Evolutionary conservation across 1,140 invertebrate species (phyloP).

Genomic region (Archivesica marissinica): DNA sequence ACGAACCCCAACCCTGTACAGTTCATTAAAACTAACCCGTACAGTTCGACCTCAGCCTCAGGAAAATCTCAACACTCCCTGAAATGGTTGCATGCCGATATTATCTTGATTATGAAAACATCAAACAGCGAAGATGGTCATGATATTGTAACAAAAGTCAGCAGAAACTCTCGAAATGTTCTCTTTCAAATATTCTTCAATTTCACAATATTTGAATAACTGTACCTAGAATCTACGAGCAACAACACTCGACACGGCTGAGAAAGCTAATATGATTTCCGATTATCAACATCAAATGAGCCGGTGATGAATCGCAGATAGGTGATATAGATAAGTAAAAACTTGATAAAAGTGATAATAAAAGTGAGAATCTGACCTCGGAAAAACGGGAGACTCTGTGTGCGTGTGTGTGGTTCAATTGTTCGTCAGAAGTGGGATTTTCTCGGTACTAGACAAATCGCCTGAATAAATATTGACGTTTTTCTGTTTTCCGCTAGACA

Average conservation of each 20-base stretch:
- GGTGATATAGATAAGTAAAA: slow-evolving; percentile 8
- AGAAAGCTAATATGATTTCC: background rate
- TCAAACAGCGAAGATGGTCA: too few relatives aligned
- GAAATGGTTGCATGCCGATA: too few relatives aligned
- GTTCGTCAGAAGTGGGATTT: background rate
- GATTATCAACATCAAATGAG: slow-evolving; percentile 32
- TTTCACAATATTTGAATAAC: background rate
- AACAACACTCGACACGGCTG: background rate
- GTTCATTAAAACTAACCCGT: too few relatives aligned
- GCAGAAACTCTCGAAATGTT: background rate
- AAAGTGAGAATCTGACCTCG: slow-evolving; percentile 36
- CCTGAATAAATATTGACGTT: too few relatives aligned
- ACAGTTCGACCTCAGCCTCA: too few relatives aligned
- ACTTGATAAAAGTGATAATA: slow-evolving; percentile 39
- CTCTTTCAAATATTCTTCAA: slow-evolving; percentile 5
- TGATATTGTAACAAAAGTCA: background rate
- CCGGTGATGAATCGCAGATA: slow-evolving; percentile 14
- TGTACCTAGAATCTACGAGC: background rate
- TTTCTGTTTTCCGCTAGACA: too few relatives aligned
- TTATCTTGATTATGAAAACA: too few relatives aligned
- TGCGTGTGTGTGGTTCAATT: slow-evolving; percentile 1
- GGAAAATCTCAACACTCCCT: too few relatives aligned
- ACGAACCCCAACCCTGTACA: too few relatives aligned
- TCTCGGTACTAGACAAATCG: too few relatives aligned
- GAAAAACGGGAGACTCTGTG: background rate